These are phyloP conservation scores for Anolis carolinensis DNA, from an alignment of 2,113 vertebrate genomes.

Conservation along the genomic window DNA sequence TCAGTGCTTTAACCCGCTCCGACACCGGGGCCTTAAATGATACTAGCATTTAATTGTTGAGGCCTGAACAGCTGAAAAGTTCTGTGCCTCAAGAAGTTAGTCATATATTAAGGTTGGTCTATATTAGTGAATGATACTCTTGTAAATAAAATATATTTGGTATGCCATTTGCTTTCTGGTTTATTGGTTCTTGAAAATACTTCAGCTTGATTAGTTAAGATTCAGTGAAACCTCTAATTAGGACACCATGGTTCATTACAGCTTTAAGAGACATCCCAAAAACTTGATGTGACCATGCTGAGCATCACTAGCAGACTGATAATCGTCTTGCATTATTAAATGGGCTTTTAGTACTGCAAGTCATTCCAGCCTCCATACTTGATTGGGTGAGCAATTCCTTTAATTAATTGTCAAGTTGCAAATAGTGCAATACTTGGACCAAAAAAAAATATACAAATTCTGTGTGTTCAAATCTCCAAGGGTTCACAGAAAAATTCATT, in stretches of 20 bases:
- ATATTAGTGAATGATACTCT: constrained; percentile 12
- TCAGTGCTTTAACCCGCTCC: no score
- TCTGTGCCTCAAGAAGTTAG: neutral
- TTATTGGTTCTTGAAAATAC: constrained; percentile 65
- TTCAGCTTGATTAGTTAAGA: constrained; percentile 66
- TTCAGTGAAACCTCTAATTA: constrained; percentile 78
- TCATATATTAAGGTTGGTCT: constrained; percentile 12
- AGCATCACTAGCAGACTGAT: constrained; percentile 54
- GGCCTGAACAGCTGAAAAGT: neutral
- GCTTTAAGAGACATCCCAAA: constrained; percentile 72
- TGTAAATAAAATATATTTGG: constrained; percentile 55
- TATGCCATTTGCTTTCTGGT: constrained; percentile 54
- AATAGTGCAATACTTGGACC: constrained; percentile 14
- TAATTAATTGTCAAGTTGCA: constrained; percentile 28
- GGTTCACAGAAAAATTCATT: constrained; percentile 12
- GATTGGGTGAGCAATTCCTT: constrained; percentile 41
- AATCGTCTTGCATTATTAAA: constrained; percentile 38
- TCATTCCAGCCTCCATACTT: constrained; percentile 1
- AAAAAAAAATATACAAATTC: constrained; percentile 13
- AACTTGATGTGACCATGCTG: constrained; percentile 73
- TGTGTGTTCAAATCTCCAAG: constrained; percentile 23
- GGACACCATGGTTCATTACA: constrained; percentile 75
- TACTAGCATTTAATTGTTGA: neutral
- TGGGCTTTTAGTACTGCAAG: constrained; percentile 43
- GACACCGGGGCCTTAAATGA: no score